Conservation (phyloP, 2,888 invertebrate genomes). For the Criorhina ranunculi region DNA sequence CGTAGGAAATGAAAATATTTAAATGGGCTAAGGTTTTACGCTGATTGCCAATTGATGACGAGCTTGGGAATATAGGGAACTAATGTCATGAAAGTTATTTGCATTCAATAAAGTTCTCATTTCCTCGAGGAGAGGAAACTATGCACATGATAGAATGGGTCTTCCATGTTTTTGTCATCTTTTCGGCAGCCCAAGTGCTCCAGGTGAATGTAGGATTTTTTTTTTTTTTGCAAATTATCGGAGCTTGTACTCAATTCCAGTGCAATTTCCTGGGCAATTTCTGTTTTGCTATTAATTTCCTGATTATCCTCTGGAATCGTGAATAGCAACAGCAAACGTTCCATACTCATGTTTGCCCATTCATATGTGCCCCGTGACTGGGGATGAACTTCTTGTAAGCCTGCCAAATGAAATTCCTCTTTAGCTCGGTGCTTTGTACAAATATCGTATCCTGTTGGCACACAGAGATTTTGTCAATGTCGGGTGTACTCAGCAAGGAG, state of each 20-base stretch:
- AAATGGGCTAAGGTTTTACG: constrained; percentile 28
- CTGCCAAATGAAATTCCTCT: constrained; percentile 63
- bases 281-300: constrained; percentile 70
- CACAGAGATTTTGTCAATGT: constrained; percentile 35
- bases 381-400: constrained; percentile 63
- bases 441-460: constrained; percentile 55
- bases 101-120: constrained; percentile 68
- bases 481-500: constrained; percentile 18
- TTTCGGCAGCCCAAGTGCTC: constrained; percentile 33
- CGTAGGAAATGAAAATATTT: constrained; percentile 43
- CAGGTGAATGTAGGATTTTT: constrained; percentile 24
- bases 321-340: constrained; percentile 25
- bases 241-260: constrained; percentile 62
- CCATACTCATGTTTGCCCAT: neutral
- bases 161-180: constrained; percentile 4
- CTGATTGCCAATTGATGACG: constrained; percentile 51
- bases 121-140: constrained; percentile 53
- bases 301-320: constrained; percentile 65
- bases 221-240: constrained; percentile 64
- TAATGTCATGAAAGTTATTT: constrained; percentile 54
- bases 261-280: constrained; percentile 71
- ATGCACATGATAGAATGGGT: constrained; percentile 32
- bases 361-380: constrained; percentile 26
- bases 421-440: constrained; percentile 47
- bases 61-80: neutral